phyloP scores from a whole-genome alignment of 2,888 invertebrate species.

The Trissonchulus sp. region DNA sequence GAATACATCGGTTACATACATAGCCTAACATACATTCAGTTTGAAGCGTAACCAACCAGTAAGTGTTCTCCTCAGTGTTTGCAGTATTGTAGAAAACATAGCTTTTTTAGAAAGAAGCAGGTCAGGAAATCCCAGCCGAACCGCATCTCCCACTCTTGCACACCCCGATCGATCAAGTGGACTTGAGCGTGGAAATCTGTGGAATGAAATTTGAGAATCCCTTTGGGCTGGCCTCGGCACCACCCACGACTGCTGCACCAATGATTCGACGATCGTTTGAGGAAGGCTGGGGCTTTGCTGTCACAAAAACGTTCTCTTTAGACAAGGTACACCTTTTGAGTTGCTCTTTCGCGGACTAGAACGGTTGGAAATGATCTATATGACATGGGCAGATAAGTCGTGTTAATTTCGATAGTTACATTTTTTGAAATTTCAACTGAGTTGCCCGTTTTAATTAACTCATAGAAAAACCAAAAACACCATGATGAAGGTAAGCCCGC shows the following conservation, averaged over 20 bases:
- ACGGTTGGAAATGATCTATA: too few species aligned
- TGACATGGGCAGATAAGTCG: too few species aligned
- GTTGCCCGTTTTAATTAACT: background rate
- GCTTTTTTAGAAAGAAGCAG: too few species aligned
- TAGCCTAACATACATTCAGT: too few species aligned
- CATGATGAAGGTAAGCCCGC: too few species aligned
- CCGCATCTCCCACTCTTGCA: conserved; percentile 82
- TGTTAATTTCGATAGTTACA: too few species aligned
- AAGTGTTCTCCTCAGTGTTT: too few species aligned
- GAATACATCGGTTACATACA: too few species aligned
- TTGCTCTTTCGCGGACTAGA: background rate
- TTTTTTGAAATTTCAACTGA: background rate
- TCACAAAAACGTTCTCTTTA: conserved; percentile 90
- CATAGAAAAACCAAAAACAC: too few species aligned
- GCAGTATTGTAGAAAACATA: too few species aligned
- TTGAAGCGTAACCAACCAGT: too few species aligned
- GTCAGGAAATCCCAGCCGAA: conserved; percentile 62
- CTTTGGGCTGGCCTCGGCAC: conserved; percentile 92
- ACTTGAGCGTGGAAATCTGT: conserved; percentile 84
- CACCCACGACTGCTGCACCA: conserved; percentile 83
- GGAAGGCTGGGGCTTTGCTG: conserved; percentile 94
- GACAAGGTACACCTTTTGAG: conserved; percentile 68
- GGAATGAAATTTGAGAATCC: conserved; percentile 91
- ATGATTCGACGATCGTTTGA: conserved; percentile 93
- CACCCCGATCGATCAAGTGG: conserved; percentile 85